phyloP scores from a whole-genome alignment of 2,888 invertebrate genomes.

The Dicyrtomina minuta region DNA sequence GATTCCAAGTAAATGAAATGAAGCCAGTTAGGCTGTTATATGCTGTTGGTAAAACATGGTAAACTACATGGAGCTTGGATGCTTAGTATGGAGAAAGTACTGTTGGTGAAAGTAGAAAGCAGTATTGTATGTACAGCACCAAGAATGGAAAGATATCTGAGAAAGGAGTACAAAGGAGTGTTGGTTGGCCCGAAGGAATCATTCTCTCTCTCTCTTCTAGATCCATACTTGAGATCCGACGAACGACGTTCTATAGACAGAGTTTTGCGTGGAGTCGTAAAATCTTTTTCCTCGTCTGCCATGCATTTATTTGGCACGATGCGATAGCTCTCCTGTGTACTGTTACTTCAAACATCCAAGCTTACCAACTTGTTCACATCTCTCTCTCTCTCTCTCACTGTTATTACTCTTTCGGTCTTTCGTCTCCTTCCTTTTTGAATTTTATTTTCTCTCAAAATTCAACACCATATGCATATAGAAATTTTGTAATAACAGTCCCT shows the following conservation, averaged over 20 bases:
- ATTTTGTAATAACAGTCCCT: no score
- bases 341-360: slow-evolving; percentile 21
- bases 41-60: neutral
- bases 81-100: no score
- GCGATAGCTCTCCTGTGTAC: slow-evolving; percentile 31
- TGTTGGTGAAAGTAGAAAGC: no score
- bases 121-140: no score
- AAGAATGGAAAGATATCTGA: neutral
- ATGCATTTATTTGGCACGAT: slow-evolving; percentile 34
- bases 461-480: no score
- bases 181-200: slow-evolving; percentile 14
- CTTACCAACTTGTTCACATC: neutral
- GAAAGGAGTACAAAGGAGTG: neutral
- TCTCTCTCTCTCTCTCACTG: slow-evolving; percentile 3
- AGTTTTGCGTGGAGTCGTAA: slow-evolving; percentile 31
- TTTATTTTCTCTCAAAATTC: no score
- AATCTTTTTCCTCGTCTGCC: slow-evolving; percentile 29
- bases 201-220: slow-evolving; percentile 19
- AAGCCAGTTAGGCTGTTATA: no score
- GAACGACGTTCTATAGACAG: neutral
- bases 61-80: neutral
- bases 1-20: no score
- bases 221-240: neutral
- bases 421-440: no score
- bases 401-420: neutral